Percentiles rank a stretch among this genome's conserved stretches.
These are phyloP conservation scores for Ceratina japonica DNA, from an alignment of 1,140 invertebrate species.

Conservation along the genomic window DNA sequence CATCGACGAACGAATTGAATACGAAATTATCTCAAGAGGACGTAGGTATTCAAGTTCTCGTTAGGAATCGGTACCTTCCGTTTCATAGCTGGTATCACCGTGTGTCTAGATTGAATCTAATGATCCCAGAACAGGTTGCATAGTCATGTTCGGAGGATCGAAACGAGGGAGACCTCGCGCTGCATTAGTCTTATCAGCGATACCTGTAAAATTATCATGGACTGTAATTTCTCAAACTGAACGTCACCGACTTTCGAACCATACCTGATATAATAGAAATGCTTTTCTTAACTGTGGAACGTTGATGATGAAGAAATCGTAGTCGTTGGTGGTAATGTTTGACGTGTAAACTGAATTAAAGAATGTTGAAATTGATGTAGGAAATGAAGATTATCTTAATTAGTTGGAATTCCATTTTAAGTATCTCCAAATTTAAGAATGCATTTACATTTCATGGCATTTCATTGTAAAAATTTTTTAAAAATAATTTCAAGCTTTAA, in stretches of 20 bases:
- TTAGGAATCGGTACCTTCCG: conserved; percentile 17
- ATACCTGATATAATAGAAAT: too few species aligned
- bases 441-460: not conserved
- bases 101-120: conserved; percentile 23
- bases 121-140: conserved; percentile 53
- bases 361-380: not conserved
- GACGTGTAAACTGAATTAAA: not conserved
- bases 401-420: not conserved
- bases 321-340: too few species aligned
- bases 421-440: not conserved
- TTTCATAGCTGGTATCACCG: conserved; percentile 31
- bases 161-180: conserved; percentile 24
- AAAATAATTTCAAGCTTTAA: not conserved
- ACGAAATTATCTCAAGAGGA: not conserved
- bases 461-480: not conserved
- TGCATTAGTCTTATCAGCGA: conserved; percentile 47
- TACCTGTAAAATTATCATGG: conserved; percentile 40
- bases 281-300: not conserved
- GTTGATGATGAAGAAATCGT: not conserved
- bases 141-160: conserved; percentile 33
- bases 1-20: conserved; percentile 7
- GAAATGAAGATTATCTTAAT: not conserved
- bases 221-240: conserved; percentile 41
- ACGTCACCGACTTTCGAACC: not conserved
- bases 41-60: conserved; percentile 23